Base-by-base conservation (phyloP, 2,113 vertebrate genomes). In the Coptodon bakossiorum region DNA sequence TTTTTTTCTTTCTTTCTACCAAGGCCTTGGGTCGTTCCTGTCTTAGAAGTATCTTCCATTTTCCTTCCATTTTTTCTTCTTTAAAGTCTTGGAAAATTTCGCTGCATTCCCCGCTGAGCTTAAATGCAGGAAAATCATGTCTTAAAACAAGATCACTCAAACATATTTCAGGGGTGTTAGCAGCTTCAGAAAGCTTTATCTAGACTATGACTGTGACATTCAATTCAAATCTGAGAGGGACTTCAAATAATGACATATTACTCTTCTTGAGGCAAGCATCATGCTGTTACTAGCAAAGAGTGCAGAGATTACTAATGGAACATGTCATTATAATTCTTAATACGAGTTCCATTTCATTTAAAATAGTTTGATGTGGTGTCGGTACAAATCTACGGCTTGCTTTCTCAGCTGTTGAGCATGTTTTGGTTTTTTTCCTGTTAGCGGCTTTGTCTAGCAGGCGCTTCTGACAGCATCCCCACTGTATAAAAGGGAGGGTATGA, bases 391-490 rank as follows among this genome's bases (percentile, higher is more conserved):
- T 56, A 19, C 9, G 7, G 22, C 68, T 91, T n/a, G 50, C 57
- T 50, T 80, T 59, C 29, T 54, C 45, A 9, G 45, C 48, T 82
- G 56, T 87, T 80, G 80, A 87, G 66, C 24, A 7, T 19, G 52
- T 90, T 88, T 86, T 50, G 4, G 6, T 19, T 59, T 61, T 85
- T 36, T 86, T 68, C 45, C 57, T 81, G 36, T 40, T 63, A 71
- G 83, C 4, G 17, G 53, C 83, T 81, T 16, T 88, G 85, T 88
- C 80, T 61, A 89, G 80, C 82, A 71, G 89, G 85, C 82, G 19
- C 76, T 71, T 84, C 68, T 92, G 93, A 93, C 92, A 95, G 90
- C 90, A 91, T 81, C 89, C 85, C 86, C 82, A 79, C 84, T 84
- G 90, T 86, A 83, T 85, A 81, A 91, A 80, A 53, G 84, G 78